Base-by-base conservation (phyloP, 2,888 invertebrate species). In the Xestia rhomboidea region DNA sequence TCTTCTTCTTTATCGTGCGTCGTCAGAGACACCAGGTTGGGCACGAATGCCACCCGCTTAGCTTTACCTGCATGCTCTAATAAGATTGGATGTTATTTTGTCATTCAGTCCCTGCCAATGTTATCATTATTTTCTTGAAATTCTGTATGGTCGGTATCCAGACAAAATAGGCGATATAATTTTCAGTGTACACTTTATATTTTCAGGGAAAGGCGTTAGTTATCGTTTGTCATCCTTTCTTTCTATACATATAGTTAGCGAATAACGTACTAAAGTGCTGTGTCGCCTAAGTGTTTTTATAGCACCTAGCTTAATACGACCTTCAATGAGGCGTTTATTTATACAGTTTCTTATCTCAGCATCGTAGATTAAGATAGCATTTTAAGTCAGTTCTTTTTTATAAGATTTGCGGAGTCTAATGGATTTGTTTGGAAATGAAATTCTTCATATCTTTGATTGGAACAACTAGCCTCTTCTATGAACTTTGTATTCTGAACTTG, bases 251-350 rank as follows among this genome's bases (percentile, higher is more conserved):
- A 66, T 54, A 41, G 30, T 54, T 68, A 68, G 34, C 57, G 41
- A 71, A 68, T 64, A 49, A 44, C n/a, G 68, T 24, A 44, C 57
- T 63, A n/a, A 82, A 60, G 44, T 60, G 63, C 68, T 68, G 30
- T 38, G 34, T 68, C 62, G 62, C 38, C 57, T 70, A 38, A 68
- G 62, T 72, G 60, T 54, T 64, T 77, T 68, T 67, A 60, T 27
- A 66, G 66, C 49, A 78, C 41, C 57, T 21, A 30, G n/a, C 49
- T 44, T 79, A 51, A 60, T 68, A 54, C 38, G 41, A 57, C 44
- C 82, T 82, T 68, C 24, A 77, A 27, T 68, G 34, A 82, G 46
- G 8, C 8, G 11, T 57, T 63, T 64, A 51, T 77, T 41, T 24
- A 44, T 68, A 49, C 27, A 44, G 34, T 68, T 68, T 64, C 44